Percentiles rank a stretch among this genome's conserved stretches.
Conservation (phyloP, 2,113 vertebrate genomes). For the Falcunculus frontatus region DNA sequence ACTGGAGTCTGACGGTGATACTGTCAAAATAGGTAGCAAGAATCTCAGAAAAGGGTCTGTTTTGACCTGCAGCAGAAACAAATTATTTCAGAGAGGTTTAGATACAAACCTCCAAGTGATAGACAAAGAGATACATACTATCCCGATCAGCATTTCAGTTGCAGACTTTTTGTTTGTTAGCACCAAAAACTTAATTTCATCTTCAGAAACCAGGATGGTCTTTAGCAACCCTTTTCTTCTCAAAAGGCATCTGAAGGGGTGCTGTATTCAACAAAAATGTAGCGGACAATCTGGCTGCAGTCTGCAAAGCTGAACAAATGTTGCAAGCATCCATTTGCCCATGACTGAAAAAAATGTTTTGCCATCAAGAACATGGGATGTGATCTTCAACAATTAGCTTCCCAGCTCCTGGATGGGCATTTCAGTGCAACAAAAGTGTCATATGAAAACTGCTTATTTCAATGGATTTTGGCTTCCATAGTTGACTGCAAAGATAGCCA, state of each 20-base stretch:
- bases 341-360: neutral
- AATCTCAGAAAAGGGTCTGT: neutral
- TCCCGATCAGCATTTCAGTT: neutral
- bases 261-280: neutral
- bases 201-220: neutral
- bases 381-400: neutral
- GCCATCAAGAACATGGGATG: neutral
- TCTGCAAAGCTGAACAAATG: neutral
- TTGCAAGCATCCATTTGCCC: neutral
- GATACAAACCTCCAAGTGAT: neutral
- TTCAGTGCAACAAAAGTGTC: neutral
- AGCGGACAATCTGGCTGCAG: neutral
- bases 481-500: neutral
- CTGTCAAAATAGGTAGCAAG: neutral
- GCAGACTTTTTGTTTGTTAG: neutral
- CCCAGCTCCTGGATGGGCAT: neutral
- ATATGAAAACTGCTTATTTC: neutral
- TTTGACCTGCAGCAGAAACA: neutral
- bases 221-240: neutral
- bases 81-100: neutral
- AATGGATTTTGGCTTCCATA: neutral
- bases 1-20: neutral
- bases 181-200: neutral
- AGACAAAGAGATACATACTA: neutral
- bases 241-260: neutral